A percentile compares a stretch with the other conserved stretches of the same genome.
Conservation (phyloP, 2,888 invertebrate genomes). For the Yponomeuta cagnagella region DNA sequence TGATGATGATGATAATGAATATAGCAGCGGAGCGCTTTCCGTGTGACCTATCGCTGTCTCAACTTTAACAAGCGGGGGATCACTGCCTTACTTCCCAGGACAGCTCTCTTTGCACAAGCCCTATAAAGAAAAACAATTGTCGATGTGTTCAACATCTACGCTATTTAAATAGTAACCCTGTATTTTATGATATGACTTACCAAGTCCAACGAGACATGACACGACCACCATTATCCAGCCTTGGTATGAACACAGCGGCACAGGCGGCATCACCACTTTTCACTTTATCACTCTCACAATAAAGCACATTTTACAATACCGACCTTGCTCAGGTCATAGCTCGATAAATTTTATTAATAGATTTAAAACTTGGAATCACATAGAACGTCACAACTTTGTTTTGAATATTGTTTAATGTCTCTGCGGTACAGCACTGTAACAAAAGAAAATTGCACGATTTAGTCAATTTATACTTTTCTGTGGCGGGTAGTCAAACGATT, state of each 20-base stretch:
- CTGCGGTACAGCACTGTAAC: neutral
- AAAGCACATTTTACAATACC: constrained; percentile 9
- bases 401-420: neutral
- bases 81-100: too few species aligned
- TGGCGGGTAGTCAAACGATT: too few species aligned
- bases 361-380: neutral
- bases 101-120: too few species aligned
- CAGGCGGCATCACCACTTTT: constrained; percentile 47
- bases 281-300: neutral
- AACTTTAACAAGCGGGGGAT: too few species aligned
- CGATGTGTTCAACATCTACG: too few species aligned
- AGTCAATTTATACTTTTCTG: too few species aligned
- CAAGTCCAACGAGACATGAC: constrained; percentile 16
- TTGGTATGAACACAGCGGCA: constrained; percentile 38
- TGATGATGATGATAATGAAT: too few species aligned
- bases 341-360: neutral
- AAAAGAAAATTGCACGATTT: neutral
- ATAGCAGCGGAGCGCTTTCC: too few species aligned
- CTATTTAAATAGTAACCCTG: too few species aligned
- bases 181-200: neutral
- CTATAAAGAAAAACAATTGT: too few species aligned
- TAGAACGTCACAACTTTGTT: constrained; percentile 4
- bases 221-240: constrained; percentile 38
- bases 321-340: neutral
- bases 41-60: too few species aligned